Evolutionary conservation across 1,140 invertebrate species (phyloP).

Genomic region (Pteromalus puparum): DNA sequence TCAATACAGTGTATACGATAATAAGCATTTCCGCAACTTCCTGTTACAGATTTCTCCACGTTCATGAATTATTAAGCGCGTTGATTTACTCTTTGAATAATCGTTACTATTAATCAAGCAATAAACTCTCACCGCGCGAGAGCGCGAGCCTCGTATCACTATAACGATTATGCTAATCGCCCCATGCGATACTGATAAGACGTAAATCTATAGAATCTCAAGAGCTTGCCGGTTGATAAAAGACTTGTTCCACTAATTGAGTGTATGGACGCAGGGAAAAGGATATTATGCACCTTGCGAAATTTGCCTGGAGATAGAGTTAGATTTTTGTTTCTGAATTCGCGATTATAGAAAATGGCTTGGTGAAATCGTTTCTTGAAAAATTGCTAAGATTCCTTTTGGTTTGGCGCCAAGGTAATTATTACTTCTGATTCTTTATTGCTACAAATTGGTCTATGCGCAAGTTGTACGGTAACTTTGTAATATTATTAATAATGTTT

Average conservation of each 20-base stretch:
- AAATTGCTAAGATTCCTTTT: too few species aligned
- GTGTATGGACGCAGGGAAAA: background rate
- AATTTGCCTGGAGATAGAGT: background rate
- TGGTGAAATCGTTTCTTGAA: too few species aligned
- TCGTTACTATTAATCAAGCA: constrained; percentile 49
- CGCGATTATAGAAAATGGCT: background rate
- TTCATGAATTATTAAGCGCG: constrained; percentile 37
- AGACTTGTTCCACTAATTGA: constrained; percentile 25
- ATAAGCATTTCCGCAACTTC: constrained; percentile 37
- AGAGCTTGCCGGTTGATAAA: background rate
- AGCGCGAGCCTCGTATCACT: background rate
- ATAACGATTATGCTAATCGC: constrained; percentile 44
- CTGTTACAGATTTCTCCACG: constrained; percentile 40
- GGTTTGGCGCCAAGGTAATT: background rate
- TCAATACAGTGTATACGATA: constrained; percentile 14
- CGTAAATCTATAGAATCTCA: constrained; percentile 31
- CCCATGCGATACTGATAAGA: background rate
- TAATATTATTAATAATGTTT: too few species aligned
- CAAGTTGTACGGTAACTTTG: too few species aligned
- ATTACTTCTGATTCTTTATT: background rate
- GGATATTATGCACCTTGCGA: background rate
- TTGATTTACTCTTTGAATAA: constrained; percentile 43
- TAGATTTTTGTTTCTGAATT: background rate
- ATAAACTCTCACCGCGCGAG: constrained; percentile 36
- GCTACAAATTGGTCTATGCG: background rate